Conservation (phyloP, 2,113 vertebrate species). For the Trematocara stigmaticum region DNA sequence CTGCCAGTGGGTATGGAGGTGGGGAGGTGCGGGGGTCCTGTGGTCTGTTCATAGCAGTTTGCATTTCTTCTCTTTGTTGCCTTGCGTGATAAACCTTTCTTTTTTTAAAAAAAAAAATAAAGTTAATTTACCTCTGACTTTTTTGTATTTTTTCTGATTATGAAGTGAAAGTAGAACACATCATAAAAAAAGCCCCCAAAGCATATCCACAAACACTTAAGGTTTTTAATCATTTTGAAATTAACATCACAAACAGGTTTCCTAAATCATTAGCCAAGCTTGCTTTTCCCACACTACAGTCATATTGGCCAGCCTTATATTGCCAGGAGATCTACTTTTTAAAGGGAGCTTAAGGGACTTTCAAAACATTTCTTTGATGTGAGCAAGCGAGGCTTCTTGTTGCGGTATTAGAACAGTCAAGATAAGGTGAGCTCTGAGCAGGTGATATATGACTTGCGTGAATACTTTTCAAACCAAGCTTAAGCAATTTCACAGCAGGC, state of each 20-base stretch:
- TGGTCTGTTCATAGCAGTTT: slow-evolving; percentile 91
- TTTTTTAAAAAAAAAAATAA: slow-evolving; percentile 77
- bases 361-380: slow-evolving; percentile 70
- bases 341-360: slow-evolving; percentile 67
- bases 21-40: slow-evolving; percentile 51
- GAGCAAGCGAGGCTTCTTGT: slow-evolving; percentile 60
- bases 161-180: not conserved
- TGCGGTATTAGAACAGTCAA: slow-evolving; percentile 49
- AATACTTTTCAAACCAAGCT: slow-evolving; percentile 61
- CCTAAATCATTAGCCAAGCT: slow-evolving; percentile 33
- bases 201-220: not conserved
- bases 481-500: slow-evolving; percentile 67
- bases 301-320: slow-evolving; percentile 31
- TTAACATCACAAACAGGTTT: not conserved
- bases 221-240: not conserved
- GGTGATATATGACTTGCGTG: slow-evolving; percentile 67
- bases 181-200: not conserved
- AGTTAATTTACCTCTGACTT: slow-evolving; percentile 74
- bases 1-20: slow-evolving; percentile 66
- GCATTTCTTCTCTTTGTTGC: slow-evolving; percentile 83
- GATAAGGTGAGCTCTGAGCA: slow-evolving; percentile 69
- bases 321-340: slow-evolving; percentile 60
- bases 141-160: not conserved
- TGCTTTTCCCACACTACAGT: slow-evolving; percentile 66
- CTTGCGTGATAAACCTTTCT: slow-evolving; percentile 87